phyloP scores from a whole-genome alignment of 2,797 vertebrate species.

The Acanthurus leucopareius region DNA sequence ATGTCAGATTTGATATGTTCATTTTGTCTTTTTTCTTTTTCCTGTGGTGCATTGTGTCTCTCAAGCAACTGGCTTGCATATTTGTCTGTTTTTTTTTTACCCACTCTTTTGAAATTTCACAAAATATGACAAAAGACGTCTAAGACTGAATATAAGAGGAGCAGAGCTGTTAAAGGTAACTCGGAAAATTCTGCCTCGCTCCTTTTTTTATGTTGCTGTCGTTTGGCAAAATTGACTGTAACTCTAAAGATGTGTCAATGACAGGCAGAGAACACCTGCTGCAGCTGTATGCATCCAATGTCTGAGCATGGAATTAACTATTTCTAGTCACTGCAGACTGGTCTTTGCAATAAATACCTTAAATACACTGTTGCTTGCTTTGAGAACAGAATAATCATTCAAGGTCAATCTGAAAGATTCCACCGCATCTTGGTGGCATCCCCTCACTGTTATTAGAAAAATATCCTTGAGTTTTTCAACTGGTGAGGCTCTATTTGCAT shows the following conservation, averaged over 20 bases:
- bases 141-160: not conserved
- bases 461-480: slow-evolving; percentile 22
- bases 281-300: not conserved
- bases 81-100: not conserved
- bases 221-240: not conserved
- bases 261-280: not conserved
- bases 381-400: slow-evolving; percentile 27
- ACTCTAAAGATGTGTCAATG: not conserved
- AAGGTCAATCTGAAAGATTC: slow-evolving; percentile 40
- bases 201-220: not conserved
- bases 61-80: not conserved
- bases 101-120: not conserved
- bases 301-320: not conserved
- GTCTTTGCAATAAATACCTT: not conserved
- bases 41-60: not conserved
- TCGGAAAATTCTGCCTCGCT: not conserved
- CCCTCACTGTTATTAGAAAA: slow-evolving; percentile 38
- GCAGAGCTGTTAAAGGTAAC: not conserved
- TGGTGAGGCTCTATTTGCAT: slow-evolving; percentile 53
- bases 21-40: not conserved
- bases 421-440: slow-evolving; percentile 32
- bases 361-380: not conserved
- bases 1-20: slow-evolving; percentile 27
- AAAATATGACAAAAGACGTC: slow-evolving; percentile 5
- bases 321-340: not conserved